A percentile compares a stretch with the other conserved stretches of the same genome.
Conservation (phyloP, 2,113 vertebrate genomes). For the Helogale parvula region DNA sequence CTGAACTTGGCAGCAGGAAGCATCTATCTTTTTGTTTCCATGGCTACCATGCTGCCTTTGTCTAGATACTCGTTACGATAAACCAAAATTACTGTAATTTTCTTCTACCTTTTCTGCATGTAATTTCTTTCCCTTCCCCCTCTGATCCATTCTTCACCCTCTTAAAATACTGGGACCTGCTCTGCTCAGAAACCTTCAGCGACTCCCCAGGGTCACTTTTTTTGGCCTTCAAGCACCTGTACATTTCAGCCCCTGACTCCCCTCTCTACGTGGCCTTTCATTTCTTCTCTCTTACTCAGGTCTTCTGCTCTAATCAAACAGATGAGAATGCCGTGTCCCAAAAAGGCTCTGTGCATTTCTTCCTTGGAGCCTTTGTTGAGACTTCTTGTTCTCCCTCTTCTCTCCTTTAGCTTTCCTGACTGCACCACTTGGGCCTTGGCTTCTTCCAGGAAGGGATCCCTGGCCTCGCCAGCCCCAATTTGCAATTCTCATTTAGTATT, state of each 20-base stretch:
- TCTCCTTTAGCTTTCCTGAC: not conserved
- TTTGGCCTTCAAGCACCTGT: not conserved
- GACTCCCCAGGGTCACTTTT: not conserved
- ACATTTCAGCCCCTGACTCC: not conserved
- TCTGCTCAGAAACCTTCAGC: not conserved
- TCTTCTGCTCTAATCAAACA: not conserved
- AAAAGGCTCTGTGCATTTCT: not conserved
- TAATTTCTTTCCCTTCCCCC: not conserved
- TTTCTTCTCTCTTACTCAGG: not conserved
- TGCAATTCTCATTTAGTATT: not conserved
- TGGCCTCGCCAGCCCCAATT: not conserved
- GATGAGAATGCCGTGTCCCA: not conserved
- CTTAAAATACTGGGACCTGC: not conserved
- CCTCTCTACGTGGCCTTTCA: not conserved
- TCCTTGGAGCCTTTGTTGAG: not conserved
- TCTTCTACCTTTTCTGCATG: not conserved
- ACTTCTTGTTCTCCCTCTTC: not conserved
- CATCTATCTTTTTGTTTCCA: not conserved
- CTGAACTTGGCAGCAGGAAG: not conserved
- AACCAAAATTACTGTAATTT: not conserved
- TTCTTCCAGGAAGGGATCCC: not conserved
- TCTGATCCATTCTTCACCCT: not conserved
- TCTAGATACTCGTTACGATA: not conserved
- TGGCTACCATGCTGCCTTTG: not conserved
- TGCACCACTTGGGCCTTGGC: not conserved